Conservation (phyloP, 1,140 invertebrate species). For the Penaeus japonicus region DNA sequence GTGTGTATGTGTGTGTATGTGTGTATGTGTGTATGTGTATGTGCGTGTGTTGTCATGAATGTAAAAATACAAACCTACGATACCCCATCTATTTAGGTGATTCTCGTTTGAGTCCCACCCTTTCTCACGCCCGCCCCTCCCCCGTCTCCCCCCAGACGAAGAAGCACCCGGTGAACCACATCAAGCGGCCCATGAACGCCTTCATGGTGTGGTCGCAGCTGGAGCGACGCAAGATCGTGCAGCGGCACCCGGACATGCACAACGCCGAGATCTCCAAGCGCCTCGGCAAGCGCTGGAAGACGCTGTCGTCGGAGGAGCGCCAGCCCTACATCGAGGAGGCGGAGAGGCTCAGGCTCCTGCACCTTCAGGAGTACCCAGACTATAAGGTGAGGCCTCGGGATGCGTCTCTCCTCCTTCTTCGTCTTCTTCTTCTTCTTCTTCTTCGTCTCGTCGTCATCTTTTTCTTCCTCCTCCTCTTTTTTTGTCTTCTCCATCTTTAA, state of each 20-base stretch:
- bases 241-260: conserved; percentile 92
- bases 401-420: too few relatives aligned
- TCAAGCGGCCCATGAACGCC: conserved; percentile 97
- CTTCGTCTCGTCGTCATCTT: too few relatives aligned
- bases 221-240: conserved; percentile 91
- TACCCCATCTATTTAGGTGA: background rate
- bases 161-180: conserved; percentile 94
- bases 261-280: conserved; percentile 96
- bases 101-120: background rate
- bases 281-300: conserved; percentile 90
- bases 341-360: conserved; percentile 85
- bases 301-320: conserved; percentile 82
- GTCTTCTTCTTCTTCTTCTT: too few relatives aligned
- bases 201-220: conserved; percentile 99
- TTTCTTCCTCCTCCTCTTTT: too few relatives aligned
- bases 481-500: too few relatives aligned
- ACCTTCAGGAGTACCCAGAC: conserved; percentile 95
- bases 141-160: conserved; percentile 76
- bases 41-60: background rate
- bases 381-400: conserved; percentile 74
- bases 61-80: background rate
- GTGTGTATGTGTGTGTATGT: background rate
- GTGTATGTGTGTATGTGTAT: background rate
- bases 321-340: conserved; percentile 94
- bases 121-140: background rate